Evolutionary conservation across 2,888 invertebrate genomes (phyloP), one percentile per base, ranked within the genome.

Genomic region (Leistus spinibarbis): DNA sequence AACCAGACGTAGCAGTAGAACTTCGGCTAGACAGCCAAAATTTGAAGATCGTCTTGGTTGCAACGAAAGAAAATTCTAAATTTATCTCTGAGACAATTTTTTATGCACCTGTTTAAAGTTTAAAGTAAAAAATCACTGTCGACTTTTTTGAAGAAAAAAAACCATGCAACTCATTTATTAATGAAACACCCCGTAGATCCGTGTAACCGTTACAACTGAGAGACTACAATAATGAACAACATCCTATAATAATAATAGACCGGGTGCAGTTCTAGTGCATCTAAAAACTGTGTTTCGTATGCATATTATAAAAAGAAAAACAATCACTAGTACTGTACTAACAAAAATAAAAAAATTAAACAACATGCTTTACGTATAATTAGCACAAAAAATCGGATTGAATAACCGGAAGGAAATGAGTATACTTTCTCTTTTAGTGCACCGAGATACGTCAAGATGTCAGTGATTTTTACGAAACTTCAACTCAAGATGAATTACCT

Each of bases 151-250:
- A n/a, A n/a, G n/a, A n/a, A n/a, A 40, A 40, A 40, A 40, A 40
- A 40, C 10, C 7, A 40, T 40, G 5, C 40, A 13, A 40, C 4
- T 40, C 40, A 5, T 40, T 40, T 60, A 20, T 60, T 60, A 60
- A 20, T 22, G 10, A 60, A 60, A 60, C 60, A 20, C 60, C 60
- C 60, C 60, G 60, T 60, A 60, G 7, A 60, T 60, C 60, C 60
- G 60, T 22, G 17, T 17, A 60, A 19, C 19, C 60, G 60, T 60
- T 60, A 16, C 60, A 60, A 19, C 13, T 60, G 20, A 60, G 20
- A 22, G 60, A n/a, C 3, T 22, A 19, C 22, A 16, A 20, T 60
- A 60, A 60, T 60, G 22, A 60, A 22, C 10, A 10, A 60, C 60
- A 60, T 60, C 60, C 60, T 60, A 60, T 60, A 60, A 53, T 5